A percentile compares a stretch with the other conserved stretches of the same genome.
Evolutionary conservation across 2,888 invertebrate species (phyloP).

Genomic region (Xestia c-nigrum): DNA sequence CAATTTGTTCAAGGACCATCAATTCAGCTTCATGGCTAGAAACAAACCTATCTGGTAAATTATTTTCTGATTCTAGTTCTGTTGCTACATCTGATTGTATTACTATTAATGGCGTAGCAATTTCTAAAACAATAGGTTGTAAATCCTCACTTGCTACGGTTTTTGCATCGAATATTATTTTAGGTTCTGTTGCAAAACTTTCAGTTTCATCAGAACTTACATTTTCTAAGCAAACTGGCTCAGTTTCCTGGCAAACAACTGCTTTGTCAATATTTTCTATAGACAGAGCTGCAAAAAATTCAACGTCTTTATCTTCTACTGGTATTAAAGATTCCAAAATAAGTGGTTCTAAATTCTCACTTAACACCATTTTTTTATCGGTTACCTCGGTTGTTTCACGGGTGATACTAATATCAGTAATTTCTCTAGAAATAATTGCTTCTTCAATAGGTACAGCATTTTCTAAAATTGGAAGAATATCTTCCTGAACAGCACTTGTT

Average conservation of each 20-base stretch:
- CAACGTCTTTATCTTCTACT: slow-evolving; percentile 10
- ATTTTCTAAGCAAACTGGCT: slow-evolving; percentile 30
- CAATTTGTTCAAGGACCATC: slow-evolving; percentile 33
- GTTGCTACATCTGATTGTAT: neutral
- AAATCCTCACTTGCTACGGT: slow-evolving; percentile 4
- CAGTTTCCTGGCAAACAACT: slow-evolving; percentile 9
- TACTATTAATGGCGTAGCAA: neutral
- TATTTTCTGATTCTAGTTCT: neutral
- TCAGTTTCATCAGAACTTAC: slow-evolving; percentile 17
- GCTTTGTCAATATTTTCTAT: slow-evolving; percentile 27
- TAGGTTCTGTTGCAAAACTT: neutral
- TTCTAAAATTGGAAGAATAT: slow-evolving; percentile 19
- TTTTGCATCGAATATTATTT: neutral
- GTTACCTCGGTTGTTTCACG: neutral
- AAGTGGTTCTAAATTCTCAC: slow-evolving; percentile 27
- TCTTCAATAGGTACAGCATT: slow-evolving; percentile 6
- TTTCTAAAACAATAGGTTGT: slow-evolving; percentile 18
- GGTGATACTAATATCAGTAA: neutral
- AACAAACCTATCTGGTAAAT: neutral
- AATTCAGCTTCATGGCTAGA: slow-evolving; percentile 4
- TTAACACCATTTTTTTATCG: neutral
- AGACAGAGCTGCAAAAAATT: neutral
- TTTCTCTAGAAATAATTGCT: neutral
- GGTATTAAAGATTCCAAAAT: slow-evolving; percentile 36
- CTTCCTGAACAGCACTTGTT: slow-evolving; percentile 23